Evolutionary conservation across 2,797 vertebrate genomes (phyloP).

Genomic region (Sebastes vulpes): DNA sequence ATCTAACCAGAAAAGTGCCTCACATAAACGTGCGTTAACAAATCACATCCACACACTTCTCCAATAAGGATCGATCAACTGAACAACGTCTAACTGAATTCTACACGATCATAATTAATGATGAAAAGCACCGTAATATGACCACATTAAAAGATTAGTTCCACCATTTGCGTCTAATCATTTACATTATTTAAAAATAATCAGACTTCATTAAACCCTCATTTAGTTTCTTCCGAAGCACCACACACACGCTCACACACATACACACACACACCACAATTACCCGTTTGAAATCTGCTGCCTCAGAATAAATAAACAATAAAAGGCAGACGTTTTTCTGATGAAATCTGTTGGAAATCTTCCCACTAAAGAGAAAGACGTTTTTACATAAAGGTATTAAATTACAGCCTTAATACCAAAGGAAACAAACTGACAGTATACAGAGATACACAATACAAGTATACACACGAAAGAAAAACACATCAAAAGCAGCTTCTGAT

Average conservation of each 20-base stretch:
- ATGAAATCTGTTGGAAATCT: not conserved
- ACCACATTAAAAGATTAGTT: slow-evolving; percentile 47
- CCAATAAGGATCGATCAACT: not conserved
- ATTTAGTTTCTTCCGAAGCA: slow-evolving; percentile 21
- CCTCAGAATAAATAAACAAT: slow-evolving; percentile 3
- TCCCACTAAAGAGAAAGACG: not conserved
- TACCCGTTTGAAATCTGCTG: slow-evolving; percentile 6
- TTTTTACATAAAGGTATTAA: slow-evolving; percentile 11
- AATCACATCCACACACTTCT: not conserved
- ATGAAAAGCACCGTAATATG: slow-evolving; percentile 9
- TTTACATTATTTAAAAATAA: slow-evolving; percentile 48
- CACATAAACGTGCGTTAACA: not conserved
- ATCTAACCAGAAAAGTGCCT: not conserved
- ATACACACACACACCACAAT: not conserved
- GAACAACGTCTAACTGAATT: slow-evolving; percentile 1
- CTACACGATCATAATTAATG: slow-evolving; percentile 15
- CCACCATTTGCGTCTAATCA: slow-evolving; percentile 41
- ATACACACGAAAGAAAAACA: not conserved
- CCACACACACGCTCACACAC: not conserved
- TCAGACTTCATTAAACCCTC: slow-evolving; percentile 39
- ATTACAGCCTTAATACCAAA: slow-evolving; percentile 9
- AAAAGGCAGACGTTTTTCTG: not conserved
- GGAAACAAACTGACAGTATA: slow-evolving; percentile 9
- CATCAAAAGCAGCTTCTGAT: slow-evolving; percentile 40
- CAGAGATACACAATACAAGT: not conserved